Conservation (phyloP, 2,113 vertebrate genomes). For the Eolophus roseicapilla region DNA sequence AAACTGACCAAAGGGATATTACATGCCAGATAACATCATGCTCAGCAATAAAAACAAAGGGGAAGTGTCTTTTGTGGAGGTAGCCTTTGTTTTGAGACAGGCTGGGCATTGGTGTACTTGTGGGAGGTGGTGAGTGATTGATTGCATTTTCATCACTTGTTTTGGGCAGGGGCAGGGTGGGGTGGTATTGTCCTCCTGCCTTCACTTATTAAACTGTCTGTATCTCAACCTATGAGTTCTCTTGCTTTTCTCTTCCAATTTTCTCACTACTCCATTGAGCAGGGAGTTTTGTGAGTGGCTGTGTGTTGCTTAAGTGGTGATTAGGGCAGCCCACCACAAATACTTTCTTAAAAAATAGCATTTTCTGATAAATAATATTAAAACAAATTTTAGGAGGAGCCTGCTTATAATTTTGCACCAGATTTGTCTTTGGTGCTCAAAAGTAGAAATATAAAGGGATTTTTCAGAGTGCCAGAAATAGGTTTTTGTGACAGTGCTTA, state of each 20-base stretch:
- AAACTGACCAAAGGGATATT: background rate
- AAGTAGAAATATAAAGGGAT: background rate
- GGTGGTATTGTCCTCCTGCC: background rate
- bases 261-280: background rate
- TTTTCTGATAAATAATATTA: background rate
- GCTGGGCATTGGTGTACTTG: background rate
- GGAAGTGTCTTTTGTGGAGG: background rate
- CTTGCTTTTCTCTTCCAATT: background rate
- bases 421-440: background rate
- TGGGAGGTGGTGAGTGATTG: background rate
- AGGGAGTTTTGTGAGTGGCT: background rate
- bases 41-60: background rate
- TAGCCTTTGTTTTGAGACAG: background rate
- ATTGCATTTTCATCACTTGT: background rate
- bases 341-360: background rate
- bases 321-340: background rate
- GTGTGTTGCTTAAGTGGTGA: background rate
- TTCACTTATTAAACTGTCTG: background rate
- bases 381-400: background rate
- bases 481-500: background rate
- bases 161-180: background rate
- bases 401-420: background rate
- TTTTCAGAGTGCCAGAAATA: background rate
- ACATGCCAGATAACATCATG: background rate
- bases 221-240: background rate